Conservation (phyloP, 2,797 vertebrate species). For the Aplochiton taeniatus region DNA sequence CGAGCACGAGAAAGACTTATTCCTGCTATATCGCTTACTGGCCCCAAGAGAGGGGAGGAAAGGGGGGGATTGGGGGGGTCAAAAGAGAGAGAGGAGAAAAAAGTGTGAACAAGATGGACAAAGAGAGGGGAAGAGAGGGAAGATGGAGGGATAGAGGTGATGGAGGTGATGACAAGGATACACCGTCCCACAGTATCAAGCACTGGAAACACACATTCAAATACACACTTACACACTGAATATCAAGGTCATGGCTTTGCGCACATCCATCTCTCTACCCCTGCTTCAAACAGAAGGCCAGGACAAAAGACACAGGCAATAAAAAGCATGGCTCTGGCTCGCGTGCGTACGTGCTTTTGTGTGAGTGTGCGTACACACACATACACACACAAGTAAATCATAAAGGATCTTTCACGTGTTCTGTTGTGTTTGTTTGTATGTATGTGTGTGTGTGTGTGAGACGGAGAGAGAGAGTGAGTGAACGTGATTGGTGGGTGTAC, state of each 20-base stretch:
- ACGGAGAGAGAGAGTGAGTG: too few species aligned
- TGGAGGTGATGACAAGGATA: not conserved
- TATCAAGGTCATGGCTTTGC: conserved; percentile 47
- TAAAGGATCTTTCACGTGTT: too few species aligned
- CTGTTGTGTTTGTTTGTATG: too few species aligned
- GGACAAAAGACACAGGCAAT: conserved; percentile 52
- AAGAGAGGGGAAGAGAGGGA: not conserved
- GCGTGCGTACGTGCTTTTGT: not conserved
- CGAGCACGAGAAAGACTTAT: conserved; percentile 8
- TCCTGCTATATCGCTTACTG: conserved; percentile 18
- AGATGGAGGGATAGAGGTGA: not conserved
- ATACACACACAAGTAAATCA: too few species aligned
- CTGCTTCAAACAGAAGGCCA: conserved; percentile 41
- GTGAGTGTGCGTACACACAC: conserved; percentile 4
- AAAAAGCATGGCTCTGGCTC: conserved; percentile 45
- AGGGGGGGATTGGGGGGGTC: not conserved
- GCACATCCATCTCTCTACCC: conserved; percentile 54
- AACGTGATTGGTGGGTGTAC: too few species aligned
- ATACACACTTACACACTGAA: conserved; percentile 12
- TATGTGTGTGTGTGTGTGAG: too few species aligned
- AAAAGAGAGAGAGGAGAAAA: not conserved
- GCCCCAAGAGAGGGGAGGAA: not conserved
- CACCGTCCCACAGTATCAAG: conserved; percentile 26
- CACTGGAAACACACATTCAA: not conserved
- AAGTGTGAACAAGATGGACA: not conserved